Evolutionary conservation across 2,888 invertebrate genomes (phyloP).

Genomic region (Diarsia rubi): DNA sequence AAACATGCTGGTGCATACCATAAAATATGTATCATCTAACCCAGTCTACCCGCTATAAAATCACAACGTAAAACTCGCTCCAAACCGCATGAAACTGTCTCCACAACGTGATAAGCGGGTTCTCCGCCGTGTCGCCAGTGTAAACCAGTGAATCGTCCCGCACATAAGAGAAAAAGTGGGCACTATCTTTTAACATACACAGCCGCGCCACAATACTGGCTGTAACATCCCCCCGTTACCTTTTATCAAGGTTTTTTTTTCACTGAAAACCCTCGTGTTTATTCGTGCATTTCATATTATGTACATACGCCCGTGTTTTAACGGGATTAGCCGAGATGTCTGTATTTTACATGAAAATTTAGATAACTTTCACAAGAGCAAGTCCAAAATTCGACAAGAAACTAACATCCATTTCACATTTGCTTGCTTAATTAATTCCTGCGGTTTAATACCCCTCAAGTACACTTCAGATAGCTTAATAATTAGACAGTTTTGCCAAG

Average conservation of each 20-base stretch:
- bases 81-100: conserved; percentile 38
- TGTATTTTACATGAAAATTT: conserved; percentile 41
- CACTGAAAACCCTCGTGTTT: conserved; percentile 37
- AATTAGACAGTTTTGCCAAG: conserved; percentile 42
- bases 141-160: conserved; percentile 68
- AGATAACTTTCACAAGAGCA: conserved; percentile 29
- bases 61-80: conserved; percentile 37
- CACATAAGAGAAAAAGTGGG: conserved; percentile 69
- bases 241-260: conserved; percentile 57
- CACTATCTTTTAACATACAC: conserved; percentile 62
- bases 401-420: conserved; percentile 48
- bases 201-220: conserved; percentile 42
- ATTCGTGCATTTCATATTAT: conserved; percentile 48
- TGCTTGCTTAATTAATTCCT: conserved; percentile 48
- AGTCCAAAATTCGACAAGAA: conserved; percentile 31
- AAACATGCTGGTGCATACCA: conserved; percentile 16
- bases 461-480: conserved; percentile 45
- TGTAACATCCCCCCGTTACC: conserved; percentile 52
- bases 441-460: conserved; percentile 49
- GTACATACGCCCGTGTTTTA: conserved; percentile 33
- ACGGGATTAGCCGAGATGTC: conserved; percentile 29
- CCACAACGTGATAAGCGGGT: conserved; percentile 54
- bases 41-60: conserved; percentile 30
- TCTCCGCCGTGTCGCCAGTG: conserved; percentile 57
- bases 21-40: conserved; percentile 18